Conservation (phyloP, 2,113 vertebrate species). For the Gallinago paraguaiae region DNA sequence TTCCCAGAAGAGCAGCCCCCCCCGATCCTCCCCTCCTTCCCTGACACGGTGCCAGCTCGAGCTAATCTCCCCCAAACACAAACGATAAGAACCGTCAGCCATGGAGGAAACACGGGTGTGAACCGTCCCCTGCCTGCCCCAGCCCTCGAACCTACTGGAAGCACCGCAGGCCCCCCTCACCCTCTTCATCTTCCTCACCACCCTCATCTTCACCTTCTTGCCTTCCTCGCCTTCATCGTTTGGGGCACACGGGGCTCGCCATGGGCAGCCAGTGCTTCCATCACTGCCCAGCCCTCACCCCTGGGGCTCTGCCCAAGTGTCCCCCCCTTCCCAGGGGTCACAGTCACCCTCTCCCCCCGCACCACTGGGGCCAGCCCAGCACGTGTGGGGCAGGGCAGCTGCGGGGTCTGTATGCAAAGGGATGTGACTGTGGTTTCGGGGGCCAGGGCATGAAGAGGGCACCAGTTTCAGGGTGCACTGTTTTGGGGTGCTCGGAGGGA, state of each 20-base stretch:
- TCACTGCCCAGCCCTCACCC: not conserved
- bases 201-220: not conserved
- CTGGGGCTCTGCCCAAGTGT: not conserved
- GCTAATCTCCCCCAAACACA: slow-evolving; percentile 58
- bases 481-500: not conserved
- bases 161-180: not conserved
- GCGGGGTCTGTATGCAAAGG: fast-evolving
- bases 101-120: not conserved
- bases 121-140: not conserved
- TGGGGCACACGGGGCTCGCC: fast-evolving
- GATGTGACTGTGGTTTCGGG: fast-evolving
- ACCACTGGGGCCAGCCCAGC: not conserved
- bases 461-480: fast-evolving
- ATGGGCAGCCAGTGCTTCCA: fast-evolving
- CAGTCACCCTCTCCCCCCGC: fast-evolving
- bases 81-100: not conserved
- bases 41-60: not conserved
- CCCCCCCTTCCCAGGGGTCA: not conserved
- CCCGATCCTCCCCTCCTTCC: not conserved
- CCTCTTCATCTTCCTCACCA: not conserved
- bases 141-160: not conserved
- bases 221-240: not conserved
- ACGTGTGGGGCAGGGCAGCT: not conserved
- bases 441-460: not conserved
- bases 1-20: not conserved